Base-by-base conservation (phyloP, 2,888 invertebrate species). In the Tenthredo amoena region DNA sequence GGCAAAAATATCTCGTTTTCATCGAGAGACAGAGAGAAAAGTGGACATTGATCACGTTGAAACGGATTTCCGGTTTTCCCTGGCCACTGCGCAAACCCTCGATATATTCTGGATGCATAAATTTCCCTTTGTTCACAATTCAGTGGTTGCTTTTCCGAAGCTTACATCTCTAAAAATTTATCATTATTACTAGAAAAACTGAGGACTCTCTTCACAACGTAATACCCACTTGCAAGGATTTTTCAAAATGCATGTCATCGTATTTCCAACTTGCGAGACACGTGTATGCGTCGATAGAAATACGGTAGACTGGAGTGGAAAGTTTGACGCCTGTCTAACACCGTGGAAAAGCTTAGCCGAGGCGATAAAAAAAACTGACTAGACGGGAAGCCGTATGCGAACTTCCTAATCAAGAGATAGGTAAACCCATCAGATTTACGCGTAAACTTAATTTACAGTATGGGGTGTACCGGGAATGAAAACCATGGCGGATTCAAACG, bases 21-120 rank as follows among this genome's bases (percentile, higher is more conserved):
- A 81, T 58, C 37, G 62, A 26, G 62, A 81, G 58, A 62, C 34
- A 62, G 37, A 62, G 79, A 55, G 58, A 55, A 37, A 31, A 62
- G 62, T 40, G 62, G 62, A 81, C 81, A 81, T 81, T 81, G 81
- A 81, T 81, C 81, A 81, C 81, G 62, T 81, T 81, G 81, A 62
- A 34, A 81, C 15, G 81, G 81, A 62, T 62, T 37, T 81, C 81
- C 81, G 81, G 81, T 81, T 34, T 81, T 81, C 37, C 21, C 62
- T 81, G 81, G 21, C 62, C 81, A 62, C 81, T 21, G 58, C 62
- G 62, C 81, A 62, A 4, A 40, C 62, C 81, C 81, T 79, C 62
- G 58, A 79, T 79, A 81, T 81, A 81, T 81, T 62, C 31, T 62
- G 37, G 81, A 81, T 34, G 81, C 81, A 81, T 81, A 81, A 81